Base-by-base conservation (phyloP, 2,888 invertebrate genomes). In the Clostera curtula region DNA sequence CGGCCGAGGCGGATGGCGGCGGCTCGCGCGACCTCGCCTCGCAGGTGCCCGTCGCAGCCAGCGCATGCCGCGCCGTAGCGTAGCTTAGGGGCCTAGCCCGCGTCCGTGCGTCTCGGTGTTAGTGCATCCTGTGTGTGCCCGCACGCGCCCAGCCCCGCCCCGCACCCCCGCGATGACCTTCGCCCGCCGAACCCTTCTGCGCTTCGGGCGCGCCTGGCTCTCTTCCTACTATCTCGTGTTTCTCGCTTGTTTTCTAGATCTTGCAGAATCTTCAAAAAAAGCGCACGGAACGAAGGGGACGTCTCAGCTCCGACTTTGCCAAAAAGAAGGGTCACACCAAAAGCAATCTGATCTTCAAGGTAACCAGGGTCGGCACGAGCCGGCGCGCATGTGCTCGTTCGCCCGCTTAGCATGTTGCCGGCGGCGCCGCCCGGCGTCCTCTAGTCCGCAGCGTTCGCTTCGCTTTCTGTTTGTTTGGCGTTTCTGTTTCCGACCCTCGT, bases 221-320 rank as follows among this genome's bases (percentile, higher is more conserved):
- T 83, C 86, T 87, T 87, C 88, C 88, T 90, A 90, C 90, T 90
- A 90, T 89, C 89, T 90, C 90, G 90, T 90, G 90, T 90, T 91
- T 91, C 90, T 90, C 90, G 90, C 90, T 91, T 89, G 87, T 91
- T 90, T 93, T 94, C 92, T 95, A 95, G 95, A 95, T 95, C 92
- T 95, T 95, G 93, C 95, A 95, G 95, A 95, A 95, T 91, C 95
- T 95, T 88, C 95, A 95, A 93, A 95, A 95, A 95, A 96, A 95
- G 92, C 93, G 95, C 92, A 95, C 95, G 89, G 94, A 95, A 91
- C 91, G 95, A 89, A 92, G 95, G 90, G 95, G 95, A 89, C 93
- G 94, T 88, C 93, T 94, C 91, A 91, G 93, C 92, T 93, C 93
- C 88, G 94, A 95, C 88, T 87, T 90, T 88, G 85, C 88, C 88